Conservation (phyloP, 2,797 vertebrate species). For the Cirrhinus mrigala region DNA sequence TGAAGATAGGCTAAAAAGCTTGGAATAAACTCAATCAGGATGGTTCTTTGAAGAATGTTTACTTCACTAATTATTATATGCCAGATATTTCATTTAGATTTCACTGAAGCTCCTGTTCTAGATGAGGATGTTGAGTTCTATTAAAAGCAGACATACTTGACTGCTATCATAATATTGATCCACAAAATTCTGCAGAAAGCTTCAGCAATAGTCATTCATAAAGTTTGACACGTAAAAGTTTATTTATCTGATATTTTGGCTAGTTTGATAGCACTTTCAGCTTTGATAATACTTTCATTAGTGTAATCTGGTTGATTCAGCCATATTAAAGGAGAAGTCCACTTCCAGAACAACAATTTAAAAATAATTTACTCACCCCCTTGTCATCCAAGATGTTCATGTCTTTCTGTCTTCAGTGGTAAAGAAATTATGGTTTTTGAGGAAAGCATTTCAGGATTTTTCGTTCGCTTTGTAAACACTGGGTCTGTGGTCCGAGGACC, state of each 20-base stretch:
- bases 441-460: too few relatives aligned
- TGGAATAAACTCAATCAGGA: not conserved
- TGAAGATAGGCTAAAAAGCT: conserved; percentile 12
- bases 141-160: not conserved
- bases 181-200: not conserved
- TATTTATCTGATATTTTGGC: not conserved
- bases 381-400: too few relatives aligned
- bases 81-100: not conserved
- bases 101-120: not conserved
- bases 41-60: conserved; percentile 8
- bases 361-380: too few relatives aligned
- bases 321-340: too few relatives aligned
- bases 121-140: not conserved
- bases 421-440: too few relatives aligned
- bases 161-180: not conserved
- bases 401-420: too few relatives aligned
- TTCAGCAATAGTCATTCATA: not conserved
- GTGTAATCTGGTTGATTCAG: too few relatives aligned
- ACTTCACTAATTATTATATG: not conserved
- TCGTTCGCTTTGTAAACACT: too few relatives aligned
- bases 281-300: not conserved
- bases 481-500: too few relatives aligned
- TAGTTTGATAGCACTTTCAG: not conserved
- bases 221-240: not conserved
- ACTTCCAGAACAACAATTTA: too few relatives aligned